Percentiles rank a stretch among this genome's conserved stretches.
These are phyloP conservation scores for Dorcus hopei DNA, from an alignment of 2,888 invertebrate genomes.

Conservation along the genomic window DNA sequence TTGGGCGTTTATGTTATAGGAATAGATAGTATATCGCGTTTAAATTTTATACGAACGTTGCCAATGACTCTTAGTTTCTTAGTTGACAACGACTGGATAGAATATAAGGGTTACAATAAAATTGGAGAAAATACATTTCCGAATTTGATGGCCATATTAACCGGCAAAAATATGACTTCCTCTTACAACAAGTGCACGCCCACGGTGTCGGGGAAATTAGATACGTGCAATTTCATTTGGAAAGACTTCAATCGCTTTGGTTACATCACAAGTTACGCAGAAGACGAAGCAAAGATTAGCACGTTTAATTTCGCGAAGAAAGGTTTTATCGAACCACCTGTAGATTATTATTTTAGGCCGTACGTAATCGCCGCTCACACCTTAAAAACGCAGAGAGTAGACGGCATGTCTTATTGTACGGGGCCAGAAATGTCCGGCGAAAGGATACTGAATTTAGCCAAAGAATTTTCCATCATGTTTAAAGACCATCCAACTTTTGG, in stretches of 20 bases:
- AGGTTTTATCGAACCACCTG: conserved; percentile 71
- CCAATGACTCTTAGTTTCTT: conserved; percentile 67
- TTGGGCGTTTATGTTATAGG: conserved; percentile 74
- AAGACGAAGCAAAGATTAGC: conserved; percentile 70
- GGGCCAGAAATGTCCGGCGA: conserved; percentile 64
- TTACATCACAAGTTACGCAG: conserved; percentile 77
- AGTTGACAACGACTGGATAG: conserved; percentile 50
- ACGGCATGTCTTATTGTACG: conserved; percentile 50
- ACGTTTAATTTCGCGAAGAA: conserved; percentile 74
- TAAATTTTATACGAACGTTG: conserved; percentile 74
- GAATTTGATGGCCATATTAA: conserved; percentile 78
- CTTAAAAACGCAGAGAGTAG: conserved; percentile 31
- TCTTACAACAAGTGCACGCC: conserved; percentile 55
- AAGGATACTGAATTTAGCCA: conserved; percentile 65
- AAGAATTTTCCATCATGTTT: conserved; percentile 64
- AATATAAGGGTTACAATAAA: conserved; percentile 53
- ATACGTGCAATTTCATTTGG: conserved; percentile 77
- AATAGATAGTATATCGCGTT: conserved; percentile 79
- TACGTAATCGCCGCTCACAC: conserved; percentile 68
- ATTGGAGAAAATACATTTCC: conserved; percentile 87
- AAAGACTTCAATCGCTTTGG: conserved; percentile 66
- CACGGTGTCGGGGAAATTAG: conserved; percentile 55
- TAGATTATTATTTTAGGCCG: conserved; percentile 78
- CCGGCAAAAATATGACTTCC: conserved; percentile 56
- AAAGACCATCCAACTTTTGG: conserved; percentile 66